Conservation (phyloP, 2,797 vertebrate genomes). For the Pangasius krempfi region DNA sequence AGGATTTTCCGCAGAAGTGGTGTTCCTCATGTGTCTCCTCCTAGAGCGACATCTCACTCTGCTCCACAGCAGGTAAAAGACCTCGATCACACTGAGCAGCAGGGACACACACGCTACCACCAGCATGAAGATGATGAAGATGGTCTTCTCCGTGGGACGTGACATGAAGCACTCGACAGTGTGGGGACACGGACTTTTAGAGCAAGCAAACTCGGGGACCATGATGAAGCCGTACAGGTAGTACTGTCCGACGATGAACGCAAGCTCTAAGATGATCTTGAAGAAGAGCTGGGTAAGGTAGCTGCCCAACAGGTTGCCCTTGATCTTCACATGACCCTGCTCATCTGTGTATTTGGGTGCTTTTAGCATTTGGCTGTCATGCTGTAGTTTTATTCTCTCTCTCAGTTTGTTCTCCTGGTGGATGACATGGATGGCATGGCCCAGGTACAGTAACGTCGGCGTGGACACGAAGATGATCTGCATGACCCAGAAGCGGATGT, state of each 20-base stretch:
- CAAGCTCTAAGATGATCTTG: slow-evolving; percentile 88
- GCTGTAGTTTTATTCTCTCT: slow-evolving; percentile 67
- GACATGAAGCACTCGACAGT: slow-evolving; percentile 86
- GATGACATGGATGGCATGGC: slow-evolving; percentile 80
- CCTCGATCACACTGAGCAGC: slow-evolving; percentile 79
- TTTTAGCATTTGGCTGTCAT: slow-evolving; percentile 67
- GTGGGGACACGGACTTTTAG: slow-evolving; percentile 85
- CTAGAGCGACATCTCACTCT: slow-evolving; percentile 44
- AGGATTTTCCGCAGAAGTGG: slow-evolving; percentile 36
- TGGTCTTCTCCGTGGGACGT: slow-evolving; percentile 85
- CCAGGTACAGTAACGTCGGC: slow-evolving; percentile 78
- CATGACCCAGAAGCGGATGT: slow-evolving; percentile 96
- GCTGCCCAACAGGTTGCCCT: slow-evolving; percentile 87
- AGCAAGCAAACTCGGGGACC: slow-evolving; percentile 87
- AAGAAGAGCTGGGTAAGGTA: slow-evolving; percentile 85
- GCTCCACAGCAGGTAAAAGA: slow-evolving; percentile 68
- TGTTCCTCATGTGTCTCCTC: slow-evolving; percentile 11
- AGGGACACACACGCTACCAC: slow-evolving; percentile 81
- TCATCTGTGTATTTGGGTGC: slow-evolving; percentile 78
- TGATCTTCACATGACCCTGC: slow-evolving; percentile 83
- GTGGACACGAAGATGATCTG: slow-evolving; percentile 91
- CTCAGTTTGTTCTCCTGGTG: slow-evolving; percentile 86
- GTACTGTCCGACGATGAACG: slow-evolving; percentile 92
- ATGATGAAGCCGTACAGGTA: slow-evolving; percentile 93
- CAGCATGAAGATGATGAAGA: slow-evolving; percentile 89